phyloP scores from a whole-genome alignment of 1,140 invertebrate species.

The Neodiprion lecontei region DNA sequence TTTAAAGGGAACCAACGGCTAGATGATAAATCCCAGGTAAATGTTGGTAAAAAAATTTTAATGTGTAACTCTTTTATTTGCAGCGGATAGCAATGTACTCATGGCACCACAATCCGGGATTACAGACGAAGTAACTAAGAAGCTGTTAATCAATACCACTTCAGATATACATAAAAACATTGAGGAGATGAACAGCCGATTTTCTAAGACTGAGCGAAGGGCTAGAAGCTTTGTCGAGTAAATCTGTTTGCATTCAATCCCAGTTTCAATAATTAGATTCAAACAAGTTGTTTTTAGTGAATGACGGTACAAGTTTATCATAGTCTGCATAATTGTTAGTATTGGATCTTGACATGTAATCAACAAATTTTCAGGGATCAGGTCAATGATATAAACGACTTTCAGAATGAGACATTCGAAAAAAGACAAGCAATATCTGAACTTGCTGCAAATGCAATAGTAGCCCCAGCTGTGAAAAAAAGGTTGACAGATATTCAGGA shows the following conservation, averaged over 20 bases:
- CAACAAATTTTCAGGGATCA: slow-evolving; percentile 28
- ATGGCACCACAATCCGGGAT: slow-evolving; percentile 30
- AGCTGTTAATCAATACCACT: slow-evolving; percentile 32
- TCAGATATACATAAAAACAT: slow-evolving; percentile 21
- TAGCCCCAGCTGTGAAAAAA: slow-evolving; percentile 37
- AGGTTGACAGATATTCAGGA: slow-evolving; percentile 37
- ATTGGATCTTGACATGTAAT: slow-evolving; percentile 1
- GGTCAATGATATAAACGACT: slow-evolving; percentile 25
- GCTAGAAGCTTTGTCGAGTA: slow-evolving; percentile 34
- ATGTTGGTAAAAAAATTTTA: slow-evolving; percentile 15
- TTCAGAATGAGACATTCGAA: slow-evolving; percentile 39
- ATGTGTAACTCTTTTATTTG: slow-evolving; percentile 18
- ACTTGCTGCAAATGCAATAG: slow-evolving; percentile 29
- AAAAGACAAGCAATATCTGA: slow-evolving; percentile 31
- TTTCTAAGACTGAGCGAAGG: slow-evolving; percentile 27
- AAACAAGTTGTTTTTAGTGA: not conserved
- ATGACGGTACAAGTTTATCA: not conserved
- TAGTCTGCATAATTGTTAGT: slow-evolving; percentile 8
- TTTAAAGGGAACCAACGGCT: too few species aligned
- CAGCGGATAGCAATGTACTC: slow-evolving; percentile 25
- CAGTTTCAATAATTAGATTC: slow-evolving; percentile 10
- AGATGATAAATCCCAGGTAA: not conserved
- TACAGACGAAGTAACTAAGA: slow-evolving; percentile 31
- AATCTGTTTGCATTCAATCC: slow-evolving; percentile 13
- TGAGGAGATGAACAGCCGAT: not conserved